Percentiles rank a stretch among this genome's conserved stretches.
These are phyloP conservation scores for Ellobius talpinus DNA, from an alignment of 2,113 vertebrate genomes.

Conservation along the genomic window DNA sequence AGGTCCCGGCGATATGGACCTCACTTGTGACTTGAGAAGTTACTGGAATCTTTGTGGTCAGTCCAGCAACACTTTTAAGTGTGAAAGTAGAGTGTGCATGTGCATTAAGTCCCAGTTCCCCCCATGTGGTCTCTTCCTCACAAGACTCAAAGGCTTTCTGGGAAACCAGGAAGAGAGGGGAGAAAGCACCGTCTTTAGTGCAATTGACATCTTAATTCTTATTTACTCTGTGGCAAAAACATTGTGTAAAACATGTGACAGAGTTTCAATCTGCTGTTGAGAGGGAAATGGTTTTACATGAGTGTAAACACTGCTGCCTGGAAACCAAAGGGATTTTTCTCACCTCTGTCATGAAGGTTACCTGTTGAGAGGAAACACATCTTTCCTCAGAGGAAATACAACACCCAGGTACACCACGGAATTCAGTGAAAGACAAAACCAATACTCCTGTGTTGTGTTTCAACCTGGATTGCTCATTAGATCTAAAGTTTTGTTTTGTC, in stretches of 20 bases:
- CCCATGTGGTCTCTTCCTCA: not conserved
- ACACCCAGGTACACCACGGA: not conserved
- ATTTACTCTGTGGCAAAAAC: not conserved
- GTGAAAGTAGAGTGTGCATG: not conserved
- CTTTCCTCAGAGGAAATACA: not conserved
- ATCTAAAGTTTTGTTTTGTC: slow-evolving; percentile 22
- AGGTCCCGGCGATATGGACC: not conserved
- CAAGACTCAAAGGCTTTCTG: not conserved
- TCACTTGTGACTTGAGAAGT: not conserved
- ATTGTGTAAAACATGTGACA: slow-evolving; percentile 25
- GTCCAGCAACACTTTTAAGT: not conserved
- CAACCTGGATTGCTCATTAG: slow-evolving; percentile 6
- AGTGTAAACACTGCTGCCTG: slow-evolving; percentile 1
- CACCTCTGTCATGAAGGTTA: not conserved
- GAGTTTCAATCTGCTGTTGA: slow-evolving; percentile 2
- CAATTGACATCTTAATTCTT: not conserved
- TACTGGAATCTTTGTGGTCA: not conserved
- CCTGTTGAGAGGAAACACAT: not conserved
- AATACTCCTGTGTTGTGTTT: slow-evolving; percentile 41
- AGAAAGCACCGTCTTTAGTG: not conserved
- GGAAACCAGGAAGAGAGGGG: accelerated
- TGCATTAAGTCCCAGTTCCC: not conserved
- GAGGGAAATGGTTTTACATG: slow-evolving; percentile 27
- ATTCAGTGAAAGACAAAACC: not conserved
- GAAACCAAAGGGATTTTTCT: slow-evolving; percentile 48